A percentile compares a stretch with the other conserved stretches of the same genome.
These are phyloP conservation scores for Diachasmimorpha longicaudata DNA, from an alignment of 1,140 invertebrate species.

Conservation along the genomic window DNA sequence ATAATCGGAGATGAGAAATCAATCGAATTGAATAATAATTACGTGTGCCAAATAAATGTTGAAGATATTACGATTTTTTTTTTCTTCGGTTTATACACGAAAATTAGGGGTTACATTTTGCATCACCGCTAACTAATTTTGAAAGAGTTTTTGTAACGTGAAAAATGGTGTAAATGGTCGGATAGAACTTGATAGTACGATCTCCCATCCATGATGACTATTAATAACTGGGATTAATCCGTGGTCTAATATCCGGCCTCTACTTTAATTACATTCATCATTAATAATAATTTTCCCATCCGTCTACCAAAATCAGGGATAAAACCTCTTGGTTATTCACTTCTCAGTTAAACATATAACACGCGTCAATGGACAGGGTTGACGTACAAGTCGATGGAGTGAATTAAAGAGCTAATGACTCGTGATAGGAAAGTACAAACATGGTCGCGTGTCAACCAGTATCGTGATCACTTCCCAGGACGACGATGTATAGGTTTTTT, in stretches of 20 bases:
- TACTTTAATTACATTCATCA: conserved; percentile 26
- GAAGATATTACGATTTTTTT: too few relatives aligned
- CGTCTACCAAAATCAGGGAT: neutral
- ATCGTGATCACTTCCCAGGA: conserved; percentile 31
- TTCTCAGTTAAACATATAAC: neutral
- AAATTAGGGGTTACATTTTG: too few relatives aligned
- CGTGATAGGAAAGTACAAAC: conserved; percentile 42
- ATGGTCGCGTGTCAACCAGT: conserved; percentile 35
- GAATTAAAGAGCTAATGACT: conserved; percentile 41
- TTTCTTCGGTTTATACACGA: too few relatives aligned
- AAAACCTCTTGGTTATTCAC: neutral
- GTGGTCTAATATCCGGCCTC: conserved; percentile 20
- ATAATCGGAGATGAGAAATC: too few relatives aligned
- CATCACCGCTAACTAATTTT: too few relatives aligned
- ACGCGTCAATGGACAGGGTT: neutral
- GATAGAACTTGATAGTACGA: neutral
- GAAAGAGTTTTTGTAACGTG: too few relatives aligned
- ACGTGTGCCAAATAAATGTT: too few relatives aligned
- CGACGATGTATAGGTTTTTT: neutral
- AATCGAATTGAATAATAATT: too few relatives aligned
- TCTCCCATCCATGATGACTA: conserved; percentile 3
- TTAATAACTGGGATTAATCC: conserved; percentile 12
- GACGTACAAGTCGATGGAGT: conserved; percentile 32
- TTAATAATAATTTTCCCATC: conserved; percentile 13
- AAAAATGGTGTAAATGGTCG: neutral